Base-by-base conservation (phyloP, 2,888 invertebrate genomes). In the Scaptomyza tumidula region DNA sequence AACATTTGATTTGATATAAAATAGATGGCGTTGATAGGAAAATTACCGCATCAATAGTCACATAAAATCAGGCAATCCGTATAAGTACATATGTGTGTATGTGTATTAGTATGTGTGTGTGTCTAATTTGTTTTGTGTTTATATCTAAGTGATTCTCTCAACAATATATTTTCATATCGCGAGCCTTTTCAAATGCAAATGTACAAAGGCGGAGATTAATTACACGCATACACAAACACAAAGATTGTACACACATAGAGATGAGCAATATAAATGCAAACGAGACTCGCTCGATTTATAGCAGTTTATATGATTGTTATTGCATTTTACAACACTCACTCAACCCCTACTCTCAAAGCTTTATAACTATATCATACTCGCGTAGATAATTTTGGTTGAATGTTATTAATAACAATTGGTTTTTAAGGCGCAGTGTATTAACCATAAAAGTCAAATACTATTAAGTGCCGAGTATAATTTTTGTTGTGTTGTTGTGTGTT, bases 221-320 rank as follows among this genome's bases (percentile, higher is more conserved):
- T 89, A 82, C 76, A 59, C 53, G 55, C 41, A 58, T 46, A 66
- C 33, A 35, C 16, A 53, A 6, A 45, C 31, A 27, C 7, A 29
- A 0, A 64, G 73, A 88, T 89, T 83, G 87, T 89, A 85, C 76
- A 59, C 53, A 57, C 37, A 58, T 44, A 6, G 19, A 52, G 24
- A 39, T 13, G 11, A 46, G 11, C 31, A 39, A 19, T 44, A 46
- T 55, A 68, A 64, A 65, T 57, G 59, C 62, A 62, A 78, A 60
- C 58, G 71, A 76, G 61, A 49, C 57, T 50, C 66, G 58, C 39
- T 64, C 63, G 78, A 78, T 80, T 63, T 81, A 85, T 81, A 85
- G 67, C 62, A 65, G 67, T 85, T 81, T 77, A 73, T 64, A 13
- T 35, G 11, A 87, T 87, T 87, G 56, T 84, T 73, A 78, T 87